A percentile compares a stretch with the other conserved stretches of the same genome.
These are phyloP conservation scores for Scaptomyza reducta DNA, from an alignment of 2,888 invertebrate genomes.

Conservation along the genomic window DNA sequence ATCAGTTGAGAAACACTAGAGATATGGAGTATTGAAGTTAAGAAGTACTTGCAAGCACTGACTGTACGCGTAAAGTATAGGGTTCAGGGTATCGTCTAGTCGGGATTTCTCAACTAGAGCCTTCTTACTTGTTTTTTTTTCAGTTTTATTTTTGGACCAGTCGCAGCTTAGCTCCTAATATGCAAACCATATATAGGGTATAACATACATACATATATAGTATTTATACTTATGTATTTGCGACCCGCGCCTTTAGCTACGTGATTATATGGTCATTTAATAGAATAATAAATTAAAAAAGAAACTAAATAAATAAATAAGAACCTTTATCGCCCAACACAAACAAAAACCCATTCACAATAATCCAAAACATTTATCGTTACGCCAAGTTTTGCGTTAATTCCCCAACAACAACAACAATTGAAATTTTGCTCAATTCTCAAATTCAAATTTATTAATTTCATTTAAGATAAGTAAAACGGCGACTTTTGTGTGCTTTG, in stretches of 20 bases:
- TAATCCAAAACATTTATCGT: conserved; percentile 48
- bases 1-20: too few species aligned
- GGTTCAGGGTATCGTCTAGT: too few species aligned
- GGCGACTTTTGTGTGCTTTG: conserved; percentile 44
- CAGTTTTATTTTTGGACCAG: conserved; percentile 38
- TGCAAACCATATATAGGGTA: conserved; percentile 21
- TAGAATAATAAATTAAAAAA: not conserved
- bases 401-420: conserved; percentile 19
- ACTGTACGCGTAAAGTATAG: too few species aligned
- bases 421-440: conserved; percentile 41
- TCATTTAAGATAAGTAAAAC: conserved; percentile 69
- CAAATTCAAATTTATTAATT: conserved; percentile 77
- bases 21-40: too few species aligned
- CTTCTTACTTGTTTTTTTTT: conserved; percentile 30
- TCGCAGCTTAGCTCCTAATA: conserved; percentile 39
- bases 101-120: too few species aligned
- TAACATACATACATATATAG: conserved; percentile 16
- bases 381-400: conserved; percentile 28
- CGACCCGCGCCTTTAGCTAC: conserved; percentile 50
- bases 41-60: too few species aligned
- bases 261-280: conserved; percentile 75
- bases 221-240: conserved; percentile 18
- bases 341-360: conserved; percentile 32
- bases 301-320: conserved; percentile 35
- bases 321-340: conserved; percentile 25